Conservation (phyloP, 2,797 vertebrate genomes). For the Glossophaga mutica region DNA sequence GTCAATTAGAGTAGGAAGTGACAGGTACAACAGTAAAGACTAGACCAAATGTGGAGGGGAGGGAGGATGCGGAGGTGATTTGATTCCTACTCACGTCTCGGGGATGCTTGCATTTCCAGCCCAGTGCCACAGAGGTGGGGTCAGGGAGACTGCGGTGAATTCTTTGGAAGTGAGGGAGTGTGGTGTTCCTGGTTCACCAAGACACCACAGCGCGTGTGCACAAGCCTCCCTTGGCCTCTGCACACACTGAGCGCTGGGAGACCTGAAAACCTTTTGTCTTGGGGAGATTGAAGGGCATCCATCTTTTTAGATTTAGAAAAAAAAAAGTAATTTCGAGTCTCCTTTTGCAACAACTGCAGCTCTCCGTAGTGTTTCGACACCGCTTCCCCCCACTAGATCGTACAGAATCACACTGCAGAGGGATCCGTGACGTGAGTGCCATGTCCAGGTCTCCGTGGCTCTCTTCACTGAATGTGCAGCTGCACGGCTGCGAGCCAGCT, state of each 20-base stretch:
- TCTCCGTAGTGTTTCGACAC: too few species aligned
- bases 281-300: background rate
- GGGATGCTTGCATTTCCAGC: background rate
- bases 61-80: background rate
- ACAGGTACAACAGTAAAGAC: background rate
- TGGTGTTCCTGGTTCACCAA: background rate
- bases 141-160: background rate
- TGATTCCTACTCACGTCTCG: background rate
- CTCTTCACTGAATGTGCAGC: background rate
- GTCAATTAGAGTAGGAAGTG: background rate
- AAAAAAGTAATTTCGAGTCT: background rate
- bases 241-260: background rate
- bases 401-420: background rate
- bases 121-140: background rate
- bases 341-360: background rate
- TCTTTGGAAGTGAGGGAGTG: background rate
- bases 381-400: background rate
- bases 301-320: background rate
- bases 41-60: background rate
- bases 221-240: background rate
- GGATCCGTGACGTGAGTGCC: background rate
- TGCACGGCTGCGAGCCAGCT: background rate
- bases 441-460: background rate
- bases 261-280: background rate
- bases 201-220: fast-evolving